Conservation (phyloP, 2,888 invertebrate genomes). For the Atrina japonica region DNA sequence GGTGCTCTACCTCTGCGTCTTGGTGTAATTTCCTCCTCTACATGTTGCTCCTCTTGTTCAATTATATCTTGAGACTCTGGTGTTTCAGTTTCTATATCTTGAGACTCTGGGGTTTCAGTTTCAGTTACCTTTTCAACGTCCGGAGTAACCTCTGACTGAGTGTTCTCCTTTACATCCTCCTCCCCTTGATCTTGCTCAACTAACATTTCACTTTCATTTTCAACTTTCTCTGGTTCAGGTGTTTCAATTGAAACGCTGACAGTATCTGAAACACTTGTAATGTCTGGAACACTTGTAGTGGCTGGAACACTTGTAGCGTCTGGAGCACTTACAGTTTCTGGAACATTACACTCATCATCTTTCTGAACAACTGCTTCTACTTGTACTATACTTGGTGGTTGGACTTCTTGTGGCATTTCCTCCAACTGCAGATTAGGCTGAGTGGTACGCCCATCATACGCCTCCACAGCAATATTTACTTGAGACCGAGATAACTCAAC, state of each 20-base stretch:
- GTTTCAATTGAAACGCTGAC: too few species aligned
- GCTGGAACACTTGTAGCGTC: too few species aligned
- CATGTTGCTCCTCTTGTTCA: conserved; percentile 43
- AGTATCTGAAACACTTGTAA: too few species aligned
- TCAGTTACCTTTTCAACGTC: conserved; percentile 27
- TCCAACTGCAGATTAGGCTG: too few species aligned
- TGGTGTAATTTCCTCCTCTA: conserved; percentile 28
- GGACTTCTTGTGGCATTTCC: too few species aligned
- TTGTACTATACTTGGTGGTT: too few species aligned
- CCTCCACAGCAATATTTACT: background rate
- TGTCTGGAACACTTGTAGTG: too few species aligned
- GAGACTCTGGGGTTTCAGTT: background rate
- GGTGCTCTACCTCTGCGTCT: conserved; percentile 31
- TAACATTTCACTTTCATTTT: conserved; percentile 15
- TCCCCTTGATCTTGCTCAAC: conserved; percentile 8
- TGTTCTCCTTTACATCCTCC: conserved; percentile 18
- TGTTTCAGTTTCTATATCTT: background rate
- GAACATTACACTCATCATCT: too few species aligned
- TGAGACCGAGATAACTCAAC: background rate
- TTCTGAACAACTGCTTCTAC: background rate
- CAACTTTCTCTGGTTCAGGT: background rate
- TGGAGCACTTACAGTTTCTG: too few species aligned
- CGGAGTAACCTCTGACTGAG: conserved; percentile 28
- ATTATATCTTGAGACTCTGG: conserved; percentile 24
- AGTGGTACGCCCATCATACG: too few species aligned